A percentile compares a stretch with the other conserved stretches of the same genome.
phyloP scores from a whole-genome alignment of 2,113 vertebrate species.

The Gadus macrocephalus region DNA sequence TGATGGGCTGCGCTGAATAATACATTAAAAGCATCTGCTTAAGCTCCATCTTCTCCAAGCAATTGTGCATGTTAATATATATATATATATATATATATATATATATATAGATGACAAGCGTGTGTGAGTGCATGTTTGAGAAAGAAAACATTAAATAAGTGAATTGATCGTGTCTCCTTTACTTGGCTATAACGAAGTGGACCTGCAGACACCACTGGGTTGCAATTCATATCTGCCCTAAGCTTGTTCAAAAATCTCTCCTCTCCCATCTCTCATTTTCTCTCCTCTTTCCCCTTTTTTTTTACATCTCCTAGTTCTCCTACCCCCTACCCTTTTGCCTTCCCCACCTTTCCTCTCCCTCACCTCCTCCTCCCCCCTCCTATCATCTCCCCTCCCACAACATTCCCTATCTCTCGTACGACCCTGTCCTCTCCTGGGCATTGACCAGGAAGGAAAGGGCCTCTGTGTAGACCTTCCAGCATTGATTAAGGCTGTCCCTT shows the following conservation, averaged over 20 bases:
- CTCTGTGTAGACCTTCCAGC: constrained; percentile 27
- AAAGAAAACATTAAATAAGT: background rate
- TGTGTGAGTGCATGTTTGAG: constrained; percentile 5
- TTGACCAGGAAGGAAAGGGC: constrained; percentile 41
- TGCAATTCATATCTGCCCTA: constrained; percentile 38
- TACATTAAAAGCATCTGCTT: constrained; percentile 68
- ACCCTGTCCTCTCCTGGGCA: constrained; percentile 15
- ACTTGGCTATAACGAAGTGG: constrained; percentile 6
- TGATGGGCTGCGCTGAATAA: constrained; percentile 66
- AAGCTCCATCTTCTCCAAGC: constrained; percentile 45
- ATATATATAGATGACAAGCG: background rate
- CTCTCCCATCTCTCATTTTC: background rate
- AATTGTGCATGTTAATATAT: constrained; percentile 29
- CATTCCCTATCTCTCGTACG: background rate
- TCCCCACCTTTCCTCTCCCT: background rate
- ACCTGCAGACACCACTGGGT: constrained; percentile 3
- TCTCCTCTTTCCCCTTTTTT: background rate
- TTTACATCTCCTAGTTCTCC: background rate
- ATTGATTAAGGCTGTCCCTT: constrained; percentile 51
- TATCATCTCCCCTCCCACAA: background rate
- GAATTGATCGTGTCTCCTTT: too few relatives aligned
- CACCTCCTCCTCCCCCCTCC: background rate
- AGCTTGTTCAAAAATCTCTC: background rate
- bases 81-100: constrained; percentile 21
- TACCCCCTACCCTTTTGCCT: background rate